Evolutionary conservation across 2,797 vertebrate species (phyloP).

Genomic region (Rhynchonycteris naso): DNA sequence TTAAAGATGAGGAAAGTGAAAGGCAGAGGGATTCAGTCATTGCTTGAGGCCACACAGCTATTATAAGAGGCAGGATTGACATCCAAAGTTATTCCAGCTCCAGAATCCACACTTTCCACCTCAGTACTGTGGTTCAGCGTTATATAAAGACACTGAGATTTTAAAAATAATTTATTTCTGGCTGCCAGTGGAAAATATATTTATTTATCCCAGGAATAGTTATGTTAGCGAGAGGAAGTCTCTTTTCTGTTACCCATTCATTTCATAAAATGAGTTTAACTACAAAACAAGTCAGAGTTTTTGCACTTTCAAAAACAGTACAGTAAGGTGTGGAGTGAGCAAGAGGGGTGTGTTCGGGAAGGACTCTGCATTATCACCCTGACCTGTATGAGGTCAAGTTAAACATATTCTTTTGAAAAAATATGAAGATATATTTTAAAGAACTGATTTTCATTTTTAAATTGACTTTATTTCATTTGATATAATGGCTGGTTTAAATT

Average conservation of each 20-base stretch:
- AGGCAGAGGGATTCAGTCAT: neutral
- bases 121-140: neutral
- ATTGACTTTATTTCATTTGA: neutral
- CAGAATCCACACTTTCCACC: slow-evolving; percentile 48
- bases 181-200: slow-evolving; percentile 46
- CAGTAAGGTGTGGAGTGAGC: neutral
- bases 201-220: slow-evolving; percentile 48
- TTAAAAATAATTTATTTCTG: slow-evolving; percentile 65
- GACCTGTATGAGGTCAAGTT: neutral
- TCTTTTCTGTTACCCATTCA: slow-evolving; percentile 56
- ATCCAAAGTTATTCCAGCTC: neutral
- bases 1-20: neutral
- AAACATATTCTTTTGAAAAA: neutral
- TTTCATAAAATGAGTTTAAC: slow-evolving; percentile 64
- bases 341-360: neutral
- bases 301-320: neutral
- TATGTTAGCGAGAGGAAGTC: slow-evolving; percentile 60
- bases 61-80: neutral
- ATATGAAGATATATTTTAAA: neutral
- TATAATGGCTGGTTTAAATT: neutral
- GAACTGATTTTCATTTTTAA: neutral
- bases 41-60: slow-evolving; percentile 9
- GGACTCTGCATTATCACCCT: neutral
- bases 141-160: slow-evolving; percentile 56
- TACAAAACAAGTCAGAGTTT: slow-evolving; percentile 39